Conservation (phyloP, 2,113 vertebrate genomes). For the Sinocyclocheilus anophthalmus region DNA sequence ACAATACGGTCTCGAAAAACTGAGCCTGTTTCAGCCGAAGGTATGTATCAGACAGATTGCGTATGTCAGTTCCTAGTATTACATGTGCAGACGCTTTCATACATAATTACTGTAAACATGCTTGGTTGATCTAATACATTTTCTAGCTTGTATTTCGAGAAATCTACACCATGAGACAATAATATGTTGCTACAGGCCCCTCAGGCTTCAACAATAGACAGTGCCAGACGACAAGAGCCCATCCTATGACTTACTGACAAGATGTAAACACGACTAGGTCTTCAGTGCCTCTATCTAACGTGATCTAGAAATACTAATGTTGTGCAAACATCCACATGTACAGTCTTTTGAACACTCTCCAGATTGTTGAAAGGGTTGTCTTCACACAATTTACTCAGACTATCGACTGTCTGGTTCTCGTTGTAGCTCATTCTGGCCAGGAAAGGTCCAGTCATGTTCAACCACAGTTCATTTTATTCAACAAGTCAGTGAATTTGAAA, state of each 20-base stretch:
- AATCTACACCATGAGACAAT: neutral
- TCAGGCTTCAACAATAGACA: neutral
- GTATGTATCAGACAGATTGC: constrained; percentile 69
- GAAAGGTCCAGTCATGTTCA: neutral
- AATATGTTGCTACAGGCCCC: neutral
- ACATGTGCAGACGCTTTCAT: neutral
- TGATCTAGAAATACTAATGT: neutral
- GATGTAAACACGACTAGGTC: neutral
- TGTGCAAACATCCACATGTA: neutral
- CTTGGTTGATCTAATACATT: neutral
- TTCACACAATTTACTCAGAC: neutral
- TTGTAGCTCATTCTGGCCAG: neutral
- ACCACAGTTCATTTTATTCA: neutral
- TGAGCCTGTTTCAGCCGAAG: constrained; percentile 84
- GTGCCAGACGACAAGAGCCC: neutral
- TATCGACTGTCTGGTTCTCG: neutral
- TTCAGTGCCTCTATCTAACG: neutral
- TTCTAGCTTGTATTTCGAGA: neutral
- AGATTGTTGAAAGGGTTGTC: neutral
- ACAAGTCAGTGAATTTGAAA: neutral
- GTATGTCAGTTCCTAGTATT: neutral
- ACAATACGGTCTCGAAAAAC: constrained; percentile 89
- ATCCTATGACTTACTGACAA: neutral
- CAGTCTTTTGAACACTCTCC: neutral
- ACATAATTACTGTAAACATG: constrained; percentile 9